phyloP scores from a whole-genome alignment of 1,140 invertebrate species.

The Elysia chlorotica region DNA sequence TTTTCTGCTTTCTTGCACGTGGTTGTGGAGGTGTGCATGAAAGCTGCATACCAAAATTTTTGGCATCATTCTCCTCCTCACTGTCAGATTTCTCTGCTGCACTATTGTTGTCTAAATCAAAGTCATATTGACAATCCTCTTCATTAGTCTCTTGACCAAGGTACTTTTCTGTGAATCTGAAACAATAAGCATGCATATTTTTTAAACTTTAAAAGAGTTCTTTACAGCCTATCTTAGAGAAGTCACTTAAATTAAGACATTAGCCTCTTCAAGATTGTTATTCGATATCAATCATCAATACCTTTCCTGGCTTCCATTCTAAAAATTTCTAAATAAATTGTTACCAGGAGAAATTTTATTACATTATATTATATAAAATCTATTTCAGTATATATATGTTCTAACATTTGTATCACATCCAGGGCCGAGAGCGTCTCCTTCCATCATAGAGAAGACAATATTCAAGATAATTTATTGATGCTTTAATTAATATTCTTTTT shows the following conservation, averaged over 20 bases:
- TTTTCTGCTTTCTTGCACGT: conserved; percentile 8
- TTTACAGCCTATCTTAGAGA: neutral
- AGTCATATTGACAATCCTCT: neutral
- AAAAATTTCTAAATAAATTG: neutral
- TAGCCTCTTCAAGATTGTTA: neutral
- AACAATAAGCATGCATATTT: neutral
- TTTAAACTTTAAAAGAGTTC: no score
- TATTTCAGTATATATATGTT: no score
- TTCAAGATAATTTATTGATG: no score
- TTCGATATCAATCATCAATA: neutral
- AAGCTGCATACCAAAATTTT: neutral
- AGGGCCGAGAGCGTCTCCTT: no score
- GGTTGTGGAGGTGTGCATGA: conserved; percentile 20
- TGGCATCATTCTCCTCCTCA: conserved; percentile 11
- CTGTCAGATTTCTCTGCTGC: conserved; percentile 3
- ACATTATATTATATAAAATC: no score
- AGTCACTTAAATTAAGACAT: neutral
- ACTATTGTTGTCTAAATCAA: neutral
- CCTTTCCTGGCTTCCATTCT: neutral
- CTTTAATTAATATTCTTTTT: no score
- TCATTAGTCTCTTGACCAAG: neutral
- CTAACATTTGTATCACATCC: no score
- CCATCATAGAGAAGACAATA: no score
- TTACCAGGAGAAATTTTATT: neutral
- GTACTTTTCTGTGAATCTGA: neutral